Percentiles rank a stretch among this genome's conserved stretches.
Evolutionary conservation across 2,888 invertebrate species (phyloP).

Genomic region (Chironomus riparius): DNA sequence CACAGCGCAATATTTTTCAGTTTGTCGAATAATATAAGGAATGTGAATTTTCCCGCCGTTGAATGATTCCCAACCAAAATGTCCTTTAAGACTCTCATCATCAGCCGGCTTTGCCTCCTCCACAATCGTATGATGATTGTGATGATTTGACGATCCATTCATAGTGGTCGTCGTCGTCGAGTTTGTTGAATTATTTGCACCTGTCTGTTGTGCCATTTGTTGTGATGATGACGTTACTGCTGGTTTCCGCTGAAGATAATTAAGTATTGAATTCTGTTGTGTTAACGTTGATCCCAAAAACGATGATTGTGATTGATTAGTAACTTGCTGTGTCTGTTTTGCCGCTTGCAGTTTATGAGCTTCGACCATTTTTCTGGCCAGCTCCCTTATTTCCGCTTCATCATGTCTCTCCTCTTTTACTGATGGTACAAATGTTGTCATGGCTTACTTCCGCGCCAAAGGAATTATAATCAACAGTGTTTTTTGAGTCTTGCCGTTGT

Average conservation of each 20-base stretch:
- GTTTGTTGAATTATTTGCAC: constrained; percentile 30
- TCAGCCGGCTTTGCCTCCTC: constrained; percentile 39
- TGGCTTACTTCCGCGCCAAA: neutral
- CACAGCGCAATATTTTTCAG: constrained; percentile 86
- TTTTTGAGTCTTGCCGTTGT: neutral
- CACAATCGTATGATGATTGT: constrained; percentile 31
- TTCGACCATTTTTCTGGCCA: constrained; percentile 81
- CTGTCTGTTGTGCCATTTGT: constrained; percentile 32
- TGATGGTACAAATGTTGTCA: constrained; percentile 18
- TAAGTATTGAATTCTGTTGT: constrained; percentile 43
- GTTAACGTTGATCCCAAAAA: constrained; percentile 35
- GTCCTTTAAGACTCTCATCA: constrained; percentile 67
- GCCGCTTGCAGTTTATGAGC: constrained; percentile 60
- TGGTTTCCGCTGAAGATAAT: constrained; percentile 49
- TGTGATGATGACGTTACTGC: constrained; percentile 29
- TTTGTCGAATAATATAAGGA: constrained; percentile 77
- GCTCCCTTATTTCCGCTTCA: constrained; percentile 77
- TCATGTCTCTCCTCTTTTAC: constrained; percentile 47
- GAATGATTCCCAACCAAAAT: constrained; percentile 86
- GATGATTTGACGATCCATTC: constrained; percentile 33
- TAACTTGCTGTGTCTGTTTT: constrained; percentile 35
- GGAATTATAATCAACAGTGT: neutral
- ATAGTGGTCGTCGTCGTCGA: constrained; percentile 21
- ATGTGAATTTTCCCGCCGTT: constrained; percentile 65
- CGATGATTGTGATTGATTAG: constrained; percentile 32